Base-by-base conservation (phyloP, 2,113 vertebrate species). In the Pelmatolapia mariae region DNA sequence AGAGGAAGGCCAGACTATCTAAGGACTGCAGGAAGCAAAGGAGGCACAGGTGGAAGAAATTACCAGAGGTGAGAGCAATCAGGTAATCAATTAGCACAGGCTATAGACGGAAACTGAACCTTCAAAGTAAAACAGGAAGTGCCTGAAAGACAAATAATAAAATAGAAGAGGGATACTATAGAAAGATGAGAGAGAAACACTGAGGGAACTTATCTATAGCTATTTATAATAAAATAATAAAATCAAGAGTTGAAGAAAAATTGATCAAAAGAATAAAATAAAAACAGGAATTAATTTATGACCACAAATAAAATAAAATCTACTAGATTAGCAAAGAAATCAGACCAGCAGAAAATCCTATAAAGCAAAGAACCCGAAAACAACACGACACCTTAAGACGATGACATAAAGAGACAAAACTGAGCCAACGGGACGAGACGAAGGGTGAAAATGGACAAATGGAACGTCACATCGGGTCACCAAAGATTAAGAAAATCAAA, bases 391-490 rank as follows among this genome's bases (percentile, higher is more conserved):
- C n/a, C 13, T 4, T 43, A 1, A 71, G 66, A 73, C 2, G 12
- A 71, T 24, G n/a, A 45, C 38, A 71, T 3, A 45, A 45, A 26
- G n/a, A 43, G n/a, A 43, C n/a, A 24, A 43, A 43, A 43, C 66
- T 71, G 66, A 6, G 5, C 7, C 68, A 71, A 71, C 2, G 1
- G 38, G 5, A 24, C 3, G 16, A 8, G 4, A 8, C 8, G 13
- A 73, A 26, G 12, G 68, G 22, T 45, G 22, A 26, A 73, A 73
- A 26, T 26, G 31, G 18, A 8, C 18, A 5, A 0, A 66, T 8
- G 61, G 19, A n/a, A 1, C 18, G 4, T 63, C 7, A 22, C 19
- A 15, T 68, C 0, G 0, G 18, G 33, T 5, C 1, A 40, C 36
- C 63, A 9, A 0, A 40, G 57, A 19, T 61, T 19, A 61, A 61